phyloP scores from a whole-genome alignment of 2,797 vertebrate species.

The Peromyscus melanophrys region DNA sequence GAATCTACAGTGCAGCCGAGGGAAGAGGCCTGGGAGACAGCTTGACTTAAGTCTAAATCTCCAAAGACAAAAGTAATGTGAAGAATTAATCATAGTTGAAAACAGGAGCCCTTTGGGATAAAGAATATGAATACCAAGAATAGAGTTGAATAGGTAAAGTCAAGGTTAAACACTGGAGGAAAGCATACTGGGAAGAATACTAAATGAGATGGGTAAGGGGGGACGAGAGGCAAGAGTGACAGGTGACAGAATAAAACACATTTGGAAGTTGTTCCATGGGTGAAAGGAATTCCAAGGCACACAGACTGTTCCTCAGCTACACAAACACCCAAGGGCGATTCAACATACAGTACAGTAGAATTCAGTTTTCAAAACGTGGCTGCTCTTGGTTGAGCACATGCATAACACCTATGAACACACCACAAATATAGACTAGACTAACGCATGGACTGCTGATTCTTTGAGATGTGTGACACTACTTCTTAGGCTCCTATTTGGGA shows the following conservation, averaged over 20 bases:
- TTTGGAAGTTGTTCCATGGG: background rate
- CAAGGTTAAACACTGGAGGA: background rate
- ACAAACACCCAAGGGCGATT: background rate
- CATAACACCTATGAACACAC: background rate
- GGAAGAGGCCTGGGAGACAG: background rate
- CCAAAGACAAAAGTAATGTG: background rate
- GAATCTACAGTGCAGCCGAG: background rate
- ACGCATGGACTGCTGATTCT: background rate
- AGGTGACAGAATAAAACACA: background rate
- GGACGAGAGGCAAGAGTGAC: background rate
- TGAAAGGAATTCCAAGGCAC: background rate
- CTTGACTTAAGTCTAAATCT: background rate
- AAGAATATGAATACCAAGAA: background rate
- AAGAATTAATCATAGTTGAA: background rate
- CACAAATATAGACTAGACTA: background rate
- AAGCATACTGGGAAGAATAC: background rate
- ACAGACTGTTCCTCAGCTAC: background rate
- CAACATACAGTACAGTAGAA: background rate
- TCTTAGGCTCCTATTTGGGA: background rate
- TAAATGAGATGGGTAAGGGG: background rate
- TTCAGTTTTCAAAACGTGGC: background rate
- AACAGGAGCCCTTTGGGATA: background rate
- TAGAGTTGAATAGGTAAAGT: background rate
- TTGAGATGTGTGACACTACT: background rate
- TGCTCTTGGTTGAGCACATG: background rate